phyloP scores from a whole-genome alignment of 1,140 invertebrate genomes.

The Calycopis cecrops region DNA sequence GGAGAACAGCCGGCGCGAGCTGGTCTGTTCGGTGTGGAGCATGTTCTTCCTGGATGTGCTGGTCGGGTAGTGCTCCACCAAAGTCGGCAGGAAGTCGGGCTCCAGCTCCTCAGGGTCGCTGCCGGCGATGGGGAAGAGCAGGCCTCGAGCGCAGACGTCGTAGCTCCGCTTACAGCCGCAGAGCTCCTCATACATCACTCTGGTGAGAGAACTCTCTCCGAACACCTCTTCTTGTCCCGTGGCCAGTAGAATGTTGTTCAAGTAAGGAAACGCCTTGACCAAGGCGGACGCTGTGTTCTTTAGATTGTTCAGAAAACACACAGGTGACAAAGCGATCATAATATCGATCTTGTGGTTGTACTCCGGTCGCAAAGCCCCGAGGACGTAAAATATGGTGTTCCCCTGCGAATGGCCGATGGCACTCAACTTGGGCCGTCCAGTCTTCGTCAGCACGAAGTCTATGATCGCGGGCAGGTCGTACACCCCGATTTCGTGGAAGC shows the following conservation, averaged over 20 bases:
- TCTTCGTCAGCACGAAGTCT: slow-evolving; percentile 76
- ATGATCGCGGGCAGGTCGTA: slow-evolving; percentile 81
- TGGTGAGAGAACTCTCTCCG: slow-evolving; percentile 24
- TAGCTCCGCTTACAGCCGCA: slow-evolving; percentile 27
- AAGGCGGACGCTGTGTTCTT: slow-evolving; percentile 20
- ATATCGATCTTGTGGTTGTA: slow-evolving; percentile 76
- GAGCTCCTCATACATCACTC: slow-evolving; percentile 14
- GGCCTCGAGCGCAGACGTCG: slow-evolving; percentile 28
- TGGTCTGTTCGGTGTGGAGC: neutral
- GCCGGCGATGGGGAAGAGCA: slow-evolving; percentile 33
- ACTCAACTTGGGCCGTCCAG: slow-evolving; percentile 59
- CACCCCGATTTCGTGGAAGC: slow-evolving; percentile 77
- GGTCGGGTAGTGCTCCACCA: slow-evolving; percentile 4
- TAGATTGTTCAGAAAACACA: slow-evolving; percentile 49
- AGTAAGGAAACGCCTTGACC: slow-evolving; percentile 16
- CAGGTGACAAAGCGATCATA: slow-evolving; percentile 79
- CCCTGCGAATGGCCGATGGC: slow-evolving; percentile 75
- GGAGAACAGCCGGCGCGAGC: slow-evolving; percentile 7
- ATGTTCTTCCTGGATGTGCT: slow-evolving; percentile 9
- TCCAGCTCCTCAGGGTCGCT: slow-evolving; percentile 37
- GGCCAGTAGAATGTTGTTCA: slow-evolving; percentile 20
- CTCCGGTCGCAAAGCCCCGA: slow-evolving; percentile 76
- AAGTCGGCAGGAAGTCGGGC: slow-evolving; percentile 25
- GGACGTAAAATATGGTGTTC: slow-evolving; percentile 76
- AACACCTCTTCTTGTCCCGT: slow-evolving; percentile 34